Base-by-base conservation (phyloP, 2,888 invertebrate species). In the Phrixothrix hirtus region DNA sequence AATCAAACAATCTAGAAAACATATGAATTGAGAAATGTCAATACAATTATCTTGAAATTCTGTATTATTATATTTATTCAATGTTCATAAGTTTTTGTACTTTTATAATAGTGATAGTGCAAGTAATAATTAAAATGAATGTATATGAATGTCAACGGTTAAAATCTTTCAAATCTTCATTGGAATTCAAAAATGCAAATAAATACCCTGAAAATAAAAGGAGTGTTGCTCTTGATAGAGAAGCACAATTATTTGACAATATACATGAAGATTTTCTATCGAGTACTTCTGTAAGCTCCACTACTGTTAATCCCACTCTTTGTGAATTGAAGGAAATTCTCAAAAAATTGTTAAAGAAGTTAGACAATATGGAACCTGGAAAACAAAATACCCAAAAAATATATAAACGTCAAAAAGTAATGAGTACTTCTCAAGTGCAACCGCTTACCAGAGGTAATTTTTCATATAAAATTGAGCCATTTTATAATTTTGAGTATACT, bases 11-110 rank as follows among this genome's bases (percentile, higher is more conserved):
- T 14, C 37, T 1, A 35, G 15, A 13, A 37, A 41, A 54, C 39
- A 50, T 16, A 41, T 47, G 57, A 44, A 34, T 13, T 54, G 44
- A 36, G 11, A 49, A 49, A 48, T 57, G 58, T 58, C 58, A 59
- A 57, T 61, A 55, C 51, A 58, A 43, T 43, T 43, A 35, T 35
- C 16, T 34, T 34, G 31, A 35, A 57, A 50, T n/a, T 38, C 38
- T 45, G 36, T 51, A 51, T 51, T 52, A 37, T 37, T 11, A n/a
- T 30, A 37, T 35, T 30, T 52, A 54, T 58, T 58, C 58, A 58
- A 61, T 61, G 61, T 58, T 58, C 42, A 43, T 45, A 43, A 61
- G 54, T 59, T 56, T 60, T 52, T 58, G 57, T 58, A 50, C 55
- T 50, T 60, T 57, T 44, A 57, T 60, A 61, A 53, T 58, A 56